These are phyloP conservation scores for Pissodes strobi DNA, from an alignment of 1,140 invertebrate species.

Conservation along the genomic window DNA sequence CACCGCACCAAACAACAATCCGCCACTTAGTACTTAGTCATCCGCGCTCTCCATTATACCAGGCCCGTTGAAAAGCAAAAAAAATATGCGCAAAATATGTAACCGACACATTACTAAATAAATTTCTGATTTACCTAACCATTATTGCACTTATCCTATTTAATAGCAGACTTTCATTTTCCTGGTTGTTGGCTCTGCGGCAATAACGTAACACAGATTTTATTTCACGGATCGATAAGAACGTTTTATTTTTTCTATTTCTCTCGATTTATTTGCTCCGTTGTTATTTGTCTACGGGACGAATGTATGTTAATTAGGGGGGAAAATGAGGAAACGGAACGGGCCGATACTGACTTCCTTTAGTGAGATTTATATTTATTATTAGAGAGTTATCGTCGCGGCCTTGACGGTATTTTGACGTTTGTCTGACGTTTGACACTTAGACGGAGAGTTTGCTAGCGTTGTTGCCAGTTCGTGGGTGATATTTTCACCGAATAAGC, in stretches of 20 bases:
- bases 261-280: neutral
- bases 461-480: no score
- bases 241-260: constrained; percentile 1
- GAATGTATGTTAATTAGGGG: constrained; percentile 3
- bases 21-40: neutral
- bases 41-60: neutral
- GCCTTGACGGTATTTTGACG: no score
- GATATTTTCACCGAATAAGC: no score
- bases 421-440: no score
- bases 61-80: neutral
- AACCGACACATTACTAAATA: constrained; percentile 13
- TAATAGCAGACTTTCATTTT: constrained; percentile 32
- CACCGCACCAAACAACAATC: neutral
- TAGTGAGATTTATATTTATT: neutral
- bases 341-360: neutral
- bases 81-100: neutral
- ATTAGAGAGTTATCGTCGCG: neutral
- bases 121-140: constrained; percentile 2
- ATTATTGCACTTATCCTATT: constrained; percentile 23
- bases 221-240: constrained; percentile 33
- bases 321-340: constrained; percentile 21
- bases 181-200: neutral
- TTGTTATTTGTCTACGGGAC: neutral
- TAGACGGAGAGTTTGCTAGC: no score
- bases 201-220: constrained; percentile 16